phyloP scores from a whole-genome alignment of 2,113 vertebrate genomes.

The Syngnathoides biaculeatus region DNA sequence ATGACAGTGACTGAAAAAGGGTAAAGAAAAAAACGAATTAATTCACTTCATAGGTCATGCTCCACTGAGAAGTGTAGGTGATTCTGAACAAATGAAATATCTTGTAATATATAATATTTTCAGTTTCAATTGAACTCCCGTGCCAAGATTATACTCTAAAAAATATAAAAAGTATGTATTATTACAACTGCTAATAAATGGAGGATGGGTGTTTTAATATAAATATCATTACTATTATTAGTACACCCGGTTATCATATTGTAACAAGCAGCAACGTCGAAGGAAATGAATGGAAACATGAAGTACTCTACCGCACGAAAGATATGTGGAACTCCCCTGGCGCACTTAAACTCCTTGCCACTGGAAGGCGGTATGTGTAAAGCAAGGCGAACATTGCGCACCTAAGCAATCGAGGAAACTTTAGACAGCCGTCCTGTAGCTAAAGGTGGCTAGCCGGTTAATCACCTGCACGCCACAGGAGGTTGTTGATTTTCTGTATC shows the following conservation, averaged over 20 bases:
- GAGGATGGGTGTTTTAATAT: background rate
- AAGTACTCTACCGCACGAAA: background rate
- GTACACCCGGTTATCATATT: background rate
- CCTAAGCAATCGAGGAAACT: constrained; percentile 48
- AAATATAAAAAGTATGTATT: background rate
- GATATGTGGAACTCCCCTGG: background rate
- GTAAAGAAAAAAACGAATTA: too few species aligned
- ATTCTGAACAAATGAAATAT: too few species aligned
- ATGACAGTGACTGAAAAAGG: too few species aligned
- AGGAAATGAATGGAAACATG: too few species aligned
- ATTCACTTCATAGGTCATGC: too few species aligned
- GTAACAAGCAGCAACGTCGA: background rate
- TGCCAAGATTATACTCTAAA: too few species aligned
- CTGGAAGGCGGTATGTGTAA: constrained; percentile 32
- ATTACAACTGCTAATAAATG: background rate
- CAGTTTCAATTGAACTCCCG: too few species aligned
- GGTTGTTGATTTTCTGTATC: constrained; percentile 21
- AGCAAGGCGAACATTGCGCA: background rate
- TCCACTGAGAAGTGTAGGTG: too few species aligned
- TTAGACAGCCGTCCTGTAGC: constrained; percentile 38
- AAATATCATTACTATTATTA: background rate
- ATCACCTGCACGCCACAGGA: constrained; percentile 46
- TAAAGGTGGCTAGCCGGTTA: constrained; percentile 56
- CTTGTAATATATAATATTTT: too few species aligned
- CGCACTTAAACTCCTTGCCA: constrained; percentile 32